phyloP scores from a whole-genome alignment of 2,888 invertebrate species.

The Glaucopsyche alexis region DNA sequence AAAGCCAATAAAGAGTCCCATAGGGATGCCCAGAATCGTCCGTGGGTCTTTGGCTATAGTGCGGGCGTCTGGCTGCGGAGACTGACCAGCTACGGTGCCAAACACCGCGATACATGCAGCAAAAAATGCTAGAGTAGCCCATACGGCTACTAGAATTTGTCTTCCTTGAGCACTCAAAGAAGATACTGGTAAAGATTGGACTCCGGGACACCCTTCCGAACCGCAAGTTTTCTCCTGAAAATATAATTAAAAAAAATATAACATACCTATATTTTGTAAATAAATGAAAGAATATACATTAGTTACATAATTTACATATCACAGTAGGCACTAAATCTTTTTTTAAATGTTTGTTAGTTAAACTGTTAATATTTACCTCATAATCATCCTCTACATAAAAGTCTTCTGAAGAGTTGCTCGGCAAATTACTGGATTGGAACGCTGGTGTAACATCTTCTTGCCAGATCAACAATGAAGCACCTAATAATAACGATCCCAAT shows the following conservation, averaged over 20 bases:
- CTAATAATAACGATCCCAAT: slow-evolving; percentile 64
- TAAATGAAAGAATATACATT: too few relatives aligned
- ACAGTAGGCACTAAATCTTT: too few relatives aligned
- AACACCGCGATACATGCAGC: slow-evolving; percentile 60
- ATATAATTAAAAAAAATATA: neutral
- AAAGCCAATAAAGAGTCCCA: slow-evolving; percentile 89
- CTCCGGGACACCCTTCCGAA: slow-evolving; percentile 66
- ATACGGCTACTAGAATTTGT: slow-evolving; percentile 56
- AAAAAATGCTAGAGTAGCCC: slow-evolving; percentile 58
- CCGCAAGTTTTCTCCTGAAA: slow-evolving; percentile 66
- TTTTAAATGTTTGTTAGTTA: too few relatives aligned
- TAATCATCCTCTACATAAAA: slow-evolving; percentile 78
- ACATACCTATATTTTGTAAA: too few relatives aligned
- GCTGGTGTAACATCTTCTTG: slow-evolving; percentile 66
- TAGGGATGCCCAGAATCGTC: slow-evolving; percentile 85
- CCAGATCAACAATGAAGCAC: slow-evolving; percentile 73
- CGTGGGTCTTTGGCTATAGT: slow-evolving; percentile 79
- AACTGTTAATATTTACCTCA: slow-evolving; percentile 60
- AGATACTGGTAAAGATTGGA: slow-evolving; percentile 54
- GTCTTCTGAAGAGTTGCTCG: slow-evolving; percentile 69
- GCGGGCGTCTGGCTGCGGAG: slow-evolving; percentile 65
- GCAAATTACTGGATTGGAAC: slow-evolving; percentile 62
- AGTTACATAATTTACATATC: too few relatives aligned
- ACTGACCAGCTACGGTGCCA: slow-evolving; percentile 60
- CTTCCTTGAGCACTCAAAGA: slow-evolving; percentile 62